Evolutionary conservation across 1,140 invertebrate genomes (phyloP).

Genomic region (Trypoxylus dichotomus): DNA sequence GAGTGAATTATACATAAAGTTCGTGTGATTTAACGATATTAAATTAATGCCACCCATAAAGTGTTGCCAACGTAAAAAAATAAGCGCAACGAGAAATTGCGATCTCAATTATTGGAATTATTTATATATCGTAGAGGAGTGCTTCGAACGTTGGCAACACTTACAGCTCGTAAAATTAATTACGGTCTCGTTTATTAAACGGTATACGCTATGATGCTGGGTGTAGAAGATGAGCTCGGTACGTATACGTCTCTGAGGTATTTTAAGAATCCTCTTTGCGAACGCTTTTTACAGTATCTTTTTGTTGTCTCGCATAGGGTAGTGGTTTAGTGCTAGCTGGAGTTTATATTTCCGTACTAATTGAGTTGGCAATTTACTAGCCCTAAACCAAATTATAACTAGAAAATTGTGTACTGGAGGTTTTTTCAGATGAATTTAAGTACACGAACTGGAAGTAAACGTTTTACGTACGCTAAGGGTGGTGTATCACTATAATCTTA

Average conservation of each 20-base stretch:
- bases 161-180: constrained; percentile 2
- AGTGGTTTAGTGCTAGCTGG: too few species aligned
- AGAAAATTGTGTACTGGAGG: too few species aligned
- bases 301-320: too few species aligned
- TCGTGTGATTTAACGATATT: neutral
- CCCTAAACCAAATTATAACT: too few species aligned
- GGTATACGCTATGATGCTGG: neutral
- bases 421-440: too few species aligned
- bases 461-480: too few species aligned
- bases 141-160: neutral
- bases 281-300: neutral
- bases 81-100: neutral
- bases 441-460: too few species aligned
- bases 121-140: neutral
- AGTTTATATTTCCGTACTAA: too few species aligned
- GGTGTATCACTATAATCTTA: too few species aligned
- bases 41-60: neutral
- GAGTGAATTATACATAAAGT: neutral
- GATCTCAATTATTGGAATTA: neutral
- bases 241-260: neutral
- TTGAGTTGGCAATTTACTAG: too few species aligned
- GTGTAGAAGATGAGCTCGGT: neutral
- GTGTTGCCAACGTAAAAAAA: neutral
- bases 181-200: neutral
- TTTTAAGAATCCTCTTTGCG: neutral